phyloP scores from a whole-genome alignment of 2,797 vertebrate genomes.

The Eulemur mongoz region DNA sequence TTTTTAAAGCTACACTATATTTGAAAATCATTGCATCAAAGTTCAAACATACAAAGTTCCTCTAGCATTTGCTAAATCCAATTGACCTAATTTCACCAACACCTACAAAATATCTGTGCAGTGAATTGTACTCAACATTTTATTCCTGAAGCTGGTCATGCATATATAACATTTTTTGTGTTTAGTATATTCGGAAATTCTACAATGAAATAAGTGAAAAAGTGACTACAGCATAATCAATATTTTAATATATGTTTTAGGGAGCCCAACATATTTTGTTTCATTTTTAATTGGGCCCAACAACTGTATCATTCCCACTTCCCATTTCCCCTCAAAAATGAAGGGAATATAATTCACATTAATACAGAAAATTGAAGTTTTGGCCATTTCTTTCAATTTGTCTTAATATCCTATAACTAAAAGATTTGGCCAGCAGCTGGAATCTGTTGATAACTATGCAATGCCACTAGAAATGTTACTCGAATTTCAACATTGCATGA shows the following conservation, averaged over 20 bases:
- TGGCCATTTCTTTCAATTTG: background rate
- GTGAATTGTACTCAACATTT: background rate
- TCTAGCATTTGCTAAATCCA: background rate
- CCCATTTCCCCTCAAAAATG: background rate
- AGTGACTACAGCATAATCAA: background rate
- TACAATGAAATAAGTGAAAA: background rate
- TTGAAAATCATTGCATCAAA: background rate
- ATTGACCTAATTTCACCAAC: background rate
- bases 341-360: background rate
- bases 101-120: background rate
- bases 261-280: background rate
- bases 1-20: background rate
- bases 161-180: background rate
- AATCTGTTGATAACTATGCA: conserved; percentile 14
- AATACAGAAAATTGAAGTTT: background rate
- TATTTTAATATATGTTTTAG: background rate
- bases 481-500: background rate
- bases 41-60: background rate
- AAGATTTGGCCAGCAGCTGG: background rate
- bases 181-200: background rate
- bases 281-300: background rate
- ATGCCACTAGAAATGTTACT: background rate
- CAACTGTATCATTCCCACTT: background rate
- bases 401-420: background rate
- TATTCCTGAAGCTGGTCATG: background rate